Evolutionary conservation across 1,140 invertebrate genomes (phyloP).

Genomic region (Helicorthomorpha holstii): DNA sequence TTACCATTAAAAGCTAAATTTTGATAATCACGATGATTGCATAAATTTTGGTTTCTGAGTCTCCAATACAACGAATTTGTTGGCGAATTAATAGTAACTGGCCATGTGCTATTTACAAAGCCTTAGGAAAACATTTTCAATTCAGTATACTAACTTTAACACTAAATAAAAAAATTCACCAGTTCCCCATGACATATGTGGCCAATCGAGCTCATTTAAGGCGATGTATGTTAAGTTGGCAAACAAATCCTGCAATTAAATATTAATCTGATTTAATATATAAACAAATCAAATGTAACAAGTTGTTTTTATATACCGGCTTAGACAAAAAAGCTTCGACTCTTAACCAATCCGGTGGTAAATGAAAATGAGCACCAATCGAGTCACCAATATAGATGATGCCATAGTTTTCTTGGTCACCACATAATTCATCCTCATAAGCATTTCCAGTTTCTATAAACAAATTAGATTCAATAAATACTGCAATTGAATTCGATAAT

Average conservation of each 20-base stretch:
- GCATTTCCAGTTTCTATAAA: constrained; percentile 18
- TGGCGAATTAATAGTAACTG: neutral
- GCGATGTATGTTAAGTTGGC: constrained; percentile 23
- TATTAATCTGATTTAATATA: no score
- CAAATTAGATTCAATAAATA: no score
- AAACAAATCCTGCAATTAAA: constrained; percentile 22
- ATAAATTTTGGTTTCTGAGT: constrained; percentile 21
- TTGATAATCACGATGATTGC: constrained; percentile 35
- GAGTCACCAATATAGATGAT: constrained; percentile 31
- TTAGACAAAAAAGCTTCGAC: neutral
- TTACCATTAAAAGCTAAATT: constrained; percentile 32
- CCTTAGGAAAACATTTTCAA: neutral
- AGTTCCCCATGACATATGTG: constrained; percentile 29
- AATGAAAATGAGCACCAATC: constrained; percentile 34
- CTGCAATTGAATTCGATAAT: no score
- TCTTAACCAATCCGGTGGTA: constrained; percentile 27
- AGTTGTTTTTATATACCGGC: no score
- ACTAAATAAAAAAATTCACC: constrained; percentile 18
- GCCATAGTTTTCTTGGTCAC: constrained; percentile 20
- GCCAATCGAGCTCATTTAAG: constrained; percentile 35
- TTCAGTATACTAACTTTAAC: no score
- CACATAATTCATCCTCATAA: constrained; percentile 30
- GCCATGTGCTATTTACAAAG: neutral
- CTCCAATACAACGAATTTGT: constrained; percentile 2
- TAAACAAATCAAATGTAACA: no score